Evolutionary conservation across 2,888 invertebrate species (phyloP).

Genomic region (Drosophila multiciliata): DNA sequence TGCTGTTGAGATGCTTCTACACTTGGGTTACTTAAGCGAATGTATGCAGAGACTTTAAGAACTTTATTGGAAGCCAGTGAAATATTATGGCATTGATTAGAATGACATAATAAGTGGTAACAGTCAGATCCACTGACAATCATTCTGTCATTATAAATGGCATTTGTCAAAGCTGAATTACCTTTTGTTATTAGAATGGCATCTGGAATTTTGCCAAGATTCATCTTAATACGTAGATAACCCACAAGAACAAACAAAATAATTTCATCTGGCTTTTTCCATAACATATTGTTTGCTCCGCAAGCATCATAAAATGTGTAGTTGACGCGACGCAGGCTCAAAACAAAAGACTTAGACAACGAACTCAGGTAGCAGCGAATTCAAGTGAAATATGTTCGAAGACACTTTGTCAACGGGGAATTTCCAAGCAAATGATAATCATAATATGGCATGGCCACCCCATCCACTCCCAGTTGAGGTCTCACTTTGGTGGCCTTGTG

Average conservation of each 20-base stretch:
- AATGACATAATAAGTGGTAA: background rate
- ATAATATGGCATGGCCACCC: constrained; percentile 33
- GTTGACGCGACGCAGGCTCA: constrained; percentile 9
- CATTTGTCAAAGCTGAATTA: background rate
- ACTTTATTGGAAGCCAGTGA: background rate
- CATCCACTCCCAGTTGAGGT: constrained; percentile 37
- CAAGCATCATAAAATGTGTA: constrained; percentile 6
- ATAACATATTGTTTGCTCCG: constrained; percentile 5
- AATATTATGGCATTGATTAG: constrained; percentile 7
- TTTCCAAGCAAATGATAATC: constrained; percentile 55
- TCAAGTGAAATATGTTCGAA: constrained; percentile 53
- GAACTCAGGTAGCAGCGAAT: constrained; percentile 72
- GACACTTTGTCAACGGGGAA: constrained; percentile 37
- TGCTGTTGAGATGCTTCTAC: constrained; percentile 12
- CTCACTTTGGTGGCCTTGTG: constrained; percentile 39
- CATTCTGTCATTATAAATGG: background rate
- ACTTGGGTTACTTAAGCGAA: background rate
- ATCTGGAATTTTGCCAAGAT: background rate
- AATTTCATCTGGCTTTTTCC: background rate
- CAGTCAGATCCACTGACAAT: background rate
- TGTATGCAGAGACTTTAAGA: background rate
- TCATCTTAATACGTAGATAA: background rate
- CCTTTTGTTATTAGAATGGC: background rate
- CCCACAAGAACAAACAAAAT: background rate
- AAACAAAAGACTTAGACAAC: constrained; percentile 78